Base-by-base conservation (phyloP, 2,113 vertebrate genomes). In the Nibea albiflora region DNA sequence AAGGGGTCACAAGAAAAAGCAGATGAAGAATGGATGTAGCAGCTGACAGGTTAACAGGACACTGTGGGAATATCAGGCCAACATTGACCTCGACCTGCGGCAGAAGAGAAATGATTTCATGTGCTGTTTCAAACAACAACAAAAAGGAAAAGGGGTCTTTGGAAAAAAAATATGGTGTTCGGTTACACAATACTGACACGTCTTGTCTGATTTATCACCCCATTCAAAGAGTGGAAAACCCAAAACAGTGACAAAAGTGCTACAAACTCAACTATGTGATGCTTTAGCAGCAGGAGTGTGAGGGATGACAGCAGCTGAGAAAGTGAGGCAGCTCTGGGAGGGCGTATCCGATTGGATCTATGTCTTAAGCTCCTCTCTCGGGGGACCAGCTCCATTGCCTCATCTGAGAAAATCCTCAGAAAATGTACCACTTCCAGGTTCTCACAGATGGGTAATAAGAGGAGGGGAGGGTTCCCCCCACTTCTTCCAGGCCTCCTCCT, bases 281-380 rank as follows among this genome's bases (percentile, higher is more conserved):
- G 20, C 17, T 5, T 42, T 0, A 39, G 47, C 4, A 60, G 68
- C 74, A 42, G 69, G 17, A 20, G 63, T 2, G 74, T 5, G 58
- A 84, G 66, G 39, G 64, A 73, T 79, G 66, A 76, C 72, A 78
- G 85, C 90, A 92, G 92, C 89, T 92, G 88, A 85, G 74, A 46
- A 9, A 50, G 64, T 4, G 63, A 78, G 56, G 50, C 26, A 22
- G 66, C 42, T 39, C 10, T 12, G 76, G 31, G 69, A 69, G 70
- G 76, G 71, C 47, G 63, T 31, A 57, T 75, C 76, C 52, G 62
- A 90, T 78, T 78, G 81, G 75, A 76, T 79, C 46, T 46, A 60
- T 61, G 65, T 62, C 61, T 68, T 83, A 77, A 80, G 72, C 77
- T 35, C 31, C 7, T 1, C 57, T 84, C 87, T 73, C 68, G 0